phyloP scores from a whole-genome alignment of 2,888 invertebrate species.

The Trichogramma evanescens region DNA sequence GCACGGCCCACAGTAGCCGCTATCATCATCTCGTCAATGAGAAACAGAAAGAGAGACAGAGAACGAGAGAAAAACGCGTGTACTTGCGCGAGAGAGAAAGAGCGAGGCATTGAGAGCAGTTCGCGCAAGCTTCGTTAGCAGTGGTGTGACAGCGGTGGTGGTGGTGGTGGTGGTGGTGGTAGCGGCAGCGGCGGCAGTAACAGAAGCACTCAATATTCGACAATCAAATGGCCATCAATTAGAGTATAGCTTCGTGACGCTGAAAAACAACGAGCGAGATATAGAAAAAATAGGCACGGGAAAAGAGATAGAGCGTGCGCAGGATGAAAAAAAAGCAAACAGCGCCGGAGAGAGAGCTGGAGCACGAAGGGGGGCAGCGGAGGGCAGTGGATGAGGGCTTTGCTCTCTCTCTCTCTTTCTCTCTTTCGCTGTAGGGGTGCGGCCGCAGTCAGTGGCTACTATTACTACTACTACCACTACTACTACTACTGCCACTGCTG shows the following conservation, averaged over 20 bases:
- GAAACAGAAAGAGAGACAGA: background rate
- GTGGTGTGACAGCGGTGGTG: too few relatives aligned
- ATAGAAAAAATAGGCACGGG: background rate
- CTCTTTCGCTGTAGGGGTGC: background rate
- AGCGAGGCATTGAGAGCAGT: background rate
- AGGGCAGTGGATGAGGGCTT: background rate
- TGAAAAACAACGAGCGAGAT: background rate
- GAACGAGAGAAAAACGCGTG: slow-evolving; percentile 2
- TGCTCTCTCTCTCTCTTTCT: background rate
- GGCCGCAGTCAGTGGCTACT: too few relatives aligned
- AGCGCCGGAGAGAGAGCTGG: background rate
- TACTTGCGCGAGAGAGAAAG: slow-evolving; percentile 1
- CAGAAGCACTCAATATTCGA: slow-evolving; percentile 6
- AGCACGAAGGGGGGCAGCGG: background rate
- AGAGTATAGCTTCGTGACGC: slow-evolving; percentile 6
- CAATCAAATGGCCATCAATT: slow-evolving; percentile 19
- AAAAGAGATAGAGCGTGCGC: slow-evolving; percentile 1
- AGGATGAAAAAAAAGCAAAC: background rate
- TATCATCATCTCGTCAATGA: slow-evolving; percentile 10
- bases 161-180: background rate
- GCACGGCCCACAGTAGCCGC: slow-evolving; percentile 5
- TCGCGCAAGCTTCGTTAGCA: background rate
- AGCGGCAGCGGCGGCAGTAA: background rate
- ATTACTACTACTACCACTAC: too few relatives aligned
- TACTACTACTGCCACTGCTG: too few relatives aligned